Evolutionary conservation across 2,888 invertebrate species (phyloP).

Genomic region (Callyntrura sp.): DNA sequence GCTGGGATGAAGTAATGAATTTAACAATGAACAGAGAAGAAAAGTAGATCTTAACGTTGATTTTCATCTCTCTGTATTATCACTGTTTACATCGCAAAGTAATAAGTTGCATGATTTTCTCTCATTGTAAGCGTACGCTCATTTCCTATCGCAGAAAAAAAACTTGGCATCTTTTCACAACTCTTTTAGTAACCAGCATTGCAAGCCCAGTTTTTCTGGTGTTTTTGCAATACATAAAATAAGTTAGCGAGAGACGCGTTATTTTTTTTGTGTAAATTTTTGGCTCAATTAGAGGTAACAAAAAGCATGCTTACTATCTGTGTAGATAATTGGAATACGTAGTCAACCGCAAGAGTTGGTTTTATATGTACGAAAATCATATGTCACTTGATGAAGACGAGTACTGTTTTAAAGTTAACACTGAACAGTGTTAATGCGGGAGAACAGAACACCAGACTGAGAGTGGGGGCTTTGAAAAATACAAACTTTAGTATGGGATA

Average conservation of each 20-base stretch:
- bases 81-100: neutral
- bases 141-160: neutral
- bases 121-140: neutral
- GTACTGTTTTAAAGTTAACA: neutral
- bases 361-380: slow-evolving; percentile 32
- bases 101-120: slow-evolving; percentile 34
- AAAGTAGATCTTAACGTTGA: slow-evolving; percentile 41
- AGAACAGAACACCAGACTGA: neutral
- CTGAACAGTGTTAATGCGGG: neutral
- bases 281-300: neutral
- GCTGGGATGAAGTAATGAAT: neutral
- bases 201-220: neutral
- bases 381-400: slow-evolving; percentile 55
- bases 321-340: neutral
- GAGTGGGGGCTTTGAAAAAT: neutral
- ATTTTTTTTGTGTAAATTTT: slow-evolving; percentile 2
- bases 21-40: slow-evolving; percentile 26
- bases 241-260: neutral
- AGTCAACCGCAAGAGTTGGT: slow-evolving; percentile 38
- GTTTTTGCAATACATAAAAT: neutral
- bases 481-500: slow-evolving; percentile 30
- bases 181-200: neutral
- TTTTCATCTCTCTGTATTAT: neutral
- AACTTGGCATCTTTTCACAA: slow-evolving; percentile 15
- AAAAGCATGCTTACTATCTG: neutral